Percentiles rank a stretch among this genome's conserved stretches.
These are phyloP conservation scores for Nemotelus pantherinus DNA, from an alignment of 2,888 invertebrate species.

Conservation along the genomic window DNA sequence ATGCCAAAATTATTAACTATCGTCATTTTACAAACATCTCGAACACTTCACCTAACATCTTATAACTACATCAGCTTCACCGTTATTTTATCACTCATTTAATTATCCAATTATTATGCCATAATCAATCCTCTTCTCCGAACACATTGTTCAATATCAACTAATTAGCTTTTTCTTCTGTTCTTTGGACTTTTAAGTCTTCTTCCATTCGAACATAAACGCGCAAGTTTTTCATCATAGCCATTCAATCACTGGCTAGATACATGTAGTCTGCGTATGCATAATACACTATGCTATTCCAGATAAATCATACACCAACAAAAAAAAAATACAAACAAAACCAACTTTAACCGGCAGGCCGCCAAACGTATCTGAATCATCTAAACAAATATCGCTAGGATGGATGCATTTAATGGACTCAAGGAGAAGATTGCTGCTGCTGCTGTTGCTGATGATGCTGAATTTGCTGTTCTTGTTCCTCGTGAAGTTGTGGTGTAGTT, in stretches of 20 bases:
- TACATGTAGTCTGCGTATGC: too few species aligned
- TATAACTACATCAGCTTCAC: too few species aligned
- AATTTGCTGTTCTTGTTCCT: too few species aligned
- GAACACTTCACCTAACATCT: neutral
- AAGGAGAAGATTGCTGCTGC: neutral
- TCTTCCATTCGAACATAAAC: neutral
- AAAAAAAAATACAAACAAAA: too few species aligned
- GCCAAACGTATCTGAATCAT: too few species aligned
- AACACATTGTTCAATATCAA: neutral
- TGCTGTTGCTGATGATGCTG: too few species aligned
- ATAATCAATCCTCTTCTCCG: neutral
- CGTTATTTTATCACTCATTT: neutral
- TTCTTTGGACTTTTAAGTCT: neutral
- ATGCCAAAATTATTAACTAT: neutral
- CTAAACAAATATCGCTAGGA: neutral
- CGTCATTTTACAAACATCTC: neutral
- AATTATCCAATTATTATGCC: constrained; percentile 22
- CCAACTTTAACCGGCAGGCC: too few species aligned
- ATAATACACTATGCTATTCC: too few species aligned
- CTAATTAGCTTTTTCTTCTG: constrained; percentile 11
- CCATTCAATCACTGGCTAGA: too few species aligned
- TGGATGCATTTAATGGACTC: neutral
- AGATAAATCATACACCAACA: too few species aligned
- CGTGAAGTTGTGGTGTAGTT: too few species aligned
- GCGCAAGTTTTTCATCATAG: neutral